Base-by-base conservation (phyloP, 2,113 vertebrate species). In the Triplophysa siluroides region DNA sequence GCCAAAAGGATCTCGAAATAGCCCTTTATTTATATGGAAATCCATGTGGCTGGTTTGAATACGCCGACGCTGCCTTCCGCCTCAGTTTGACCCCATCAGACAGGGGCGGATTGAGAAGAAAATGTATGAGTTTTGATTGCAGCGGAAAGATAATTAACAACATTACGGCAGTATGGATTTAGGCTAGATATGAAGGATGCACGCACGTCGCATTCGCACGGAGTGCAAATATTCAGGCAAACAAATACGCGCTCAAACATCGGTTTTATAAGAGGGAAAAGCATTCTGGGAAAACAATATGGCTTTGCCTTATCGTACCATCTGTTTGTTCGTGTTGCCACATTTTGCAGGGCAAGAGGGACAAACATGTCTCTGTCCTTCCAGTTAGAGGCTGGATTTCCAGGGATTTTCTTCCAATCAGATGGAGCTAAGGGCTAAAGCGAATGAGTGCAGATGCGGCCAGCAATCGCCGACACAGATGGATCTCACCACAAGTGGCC, bases 301-400 rank as follows among this genome's bases (percentile, higher is more conserved):
- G 61, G 80, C 62, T 76, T 70, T 79, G 63, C 80, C 64, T 78
- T 71, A 84, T 84, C 76, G 84, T 8, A 18, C 88, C 84, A 88
- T 91, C 89, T 90, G 89, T 81, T 87, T 87, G 84, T 90, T 81
- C 90, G 83, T 84, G 68, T 73, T 82, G 81, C 88, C 85, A 85
- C 83, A 75, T 85, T 80, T 85, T 66, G 26, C 68, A 58, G 68
- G 61, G 84, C n/a, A 78, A 86, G 76, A 78, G 83, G 66, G 77
- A 81, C 80, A 87, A 79, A 24, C 54, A 65, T 80, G 41, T 81
- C 70, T 81, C 76, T 78, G 78, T 71, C 77, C 86, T 83, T 71
- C 23, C 73, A 82, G 85, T 87, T 16, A 83, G 67, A 83, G 88
- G 78, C 56, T 23, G 78, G 79, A 70, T 88, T 87, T 86, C 62